Base-by-base conservation (phyloP, 2,888 invertebrate genomes). In the Pasiphila rectangulata region DNA sequence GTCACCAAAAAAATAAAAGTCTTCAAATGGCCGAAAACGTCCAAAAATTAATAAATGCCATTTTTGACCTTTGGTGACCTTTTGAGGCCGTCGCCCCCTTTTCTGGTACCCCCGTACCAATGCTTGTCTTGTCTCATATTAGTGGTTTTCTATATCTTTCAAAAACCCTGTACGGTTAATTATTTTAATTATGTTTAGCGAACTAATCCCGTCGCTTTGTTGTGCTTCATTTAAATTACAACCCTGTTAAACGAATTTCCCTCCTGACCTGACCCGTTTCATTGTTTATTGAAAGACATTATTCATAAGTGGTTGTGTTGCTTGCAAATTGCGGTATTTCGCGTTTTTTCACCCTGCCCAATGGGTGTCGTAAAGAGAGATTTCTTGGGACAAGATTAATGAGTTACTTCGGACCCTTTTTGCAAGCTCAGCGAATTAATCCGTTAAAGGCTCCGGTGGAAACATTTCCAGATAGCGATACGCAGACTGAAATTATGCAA, bases 351-450 rank as follows among this genome's bases (percentile, higher is more conserved):
- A 51, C 50, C 39, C 46, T 57, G 56, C 62, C 69, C 67, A 60
- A 57, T 57, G 68, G 64, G 68, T 51, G 57, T 61, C 64, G 57
- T 69, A 67, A 67, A 69, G 60, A 64, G 56, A 67, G 65, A 66
- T 68, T 69, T 67, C 64, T 63, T 58, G 59, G 51, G 48, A 54
- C 46, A 64, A 69, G 69, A 74, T 73, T 70, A 71, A 76, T 70
- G 65, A 63, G 63, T 51, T 63, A 56, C 60, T 61, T 56, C 63
- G 56, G 59, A 57, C 59, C 59, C 61, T 67, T 67, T 68, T 61
- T 67, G 56, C 56, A 61, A 48, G 55, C 57, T 49, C 63, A 35
- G 65, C 69, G 68, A 70, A 71, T 70, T 67, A 64, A 71, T 67
- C 69, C 63, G 61, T 60, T 54, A 55, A 47, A 53, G 51, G 50